A percentile compares a stretch with the other conserved stretches of the same genome.
Conservation (phyloP, 2,113 vertebrate species). For the Peromyscus polionotus region DNA sequence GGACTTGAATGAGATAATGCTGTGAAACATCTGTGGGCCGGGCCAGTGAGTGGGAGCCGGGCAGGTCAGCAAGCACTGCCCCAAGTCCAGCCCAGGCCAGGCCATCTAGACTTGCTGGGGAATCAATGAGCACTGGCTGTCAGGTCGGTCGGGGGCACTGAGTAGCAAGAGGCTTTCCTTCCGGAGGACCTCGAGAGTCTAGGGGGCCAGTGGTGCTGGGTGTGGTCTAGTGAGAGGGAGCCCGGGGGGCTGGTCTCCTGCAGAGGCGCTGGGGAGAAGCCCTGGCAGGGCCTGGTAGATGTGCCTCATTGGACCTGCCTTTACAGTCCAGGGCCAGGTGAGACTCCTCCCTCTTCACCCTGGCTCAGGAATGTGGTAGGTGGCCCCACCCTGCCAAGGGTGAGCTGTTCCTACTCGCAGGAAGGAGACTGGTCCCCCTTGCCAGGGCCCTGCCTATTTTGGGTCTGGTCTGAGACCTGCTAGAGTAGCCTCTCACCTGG, state of each 20-base stretch:
- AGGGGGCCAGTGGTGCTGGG: not conserved
- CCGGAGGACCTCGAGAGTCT: not conserved
- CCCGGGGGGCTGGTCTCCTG: not conserved
- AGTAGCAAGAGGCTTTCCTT: not conserved
- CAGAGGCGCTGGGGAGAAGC: not conserved
- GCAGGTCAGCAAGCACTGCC: not conserved
- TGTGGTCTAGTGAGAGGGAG: not conserved
- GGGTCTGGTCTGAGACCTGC: constrained; percentile 32
- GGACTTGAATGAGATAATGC: not conserved
- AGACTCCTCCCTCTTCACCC: constrained; percentile 61
- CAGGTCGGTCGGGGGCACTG: not conserved
- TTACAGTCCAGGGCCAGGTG: not conserved
- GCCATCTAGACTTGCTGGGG: not conserved
- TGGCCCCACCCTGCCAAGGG: constrained; percentile 78
- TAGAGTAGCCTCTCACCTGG: not conserved
- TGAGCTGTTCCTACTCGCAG: constrained; percentile 83
- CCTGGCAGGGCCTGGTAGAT: not conserved
- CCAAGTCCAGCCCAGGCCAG: not conserved
- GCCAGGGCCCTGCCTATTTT: constrained; percentile 37
- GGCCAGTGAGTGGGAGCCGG: not conserved
- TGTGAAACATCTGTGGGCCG: not conserved
- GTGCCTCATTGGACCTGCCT: not conserved
- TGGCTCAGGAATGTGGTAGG: constrained; percentile 87
- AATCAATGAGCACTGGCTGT: not conserved
- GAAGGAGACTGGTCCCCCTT: constrained; percentile 25